phyloP scores from a whole-genome alignment of 1,140 invertebrate genomes.

The Rhagoletis pomonella region DNA sequence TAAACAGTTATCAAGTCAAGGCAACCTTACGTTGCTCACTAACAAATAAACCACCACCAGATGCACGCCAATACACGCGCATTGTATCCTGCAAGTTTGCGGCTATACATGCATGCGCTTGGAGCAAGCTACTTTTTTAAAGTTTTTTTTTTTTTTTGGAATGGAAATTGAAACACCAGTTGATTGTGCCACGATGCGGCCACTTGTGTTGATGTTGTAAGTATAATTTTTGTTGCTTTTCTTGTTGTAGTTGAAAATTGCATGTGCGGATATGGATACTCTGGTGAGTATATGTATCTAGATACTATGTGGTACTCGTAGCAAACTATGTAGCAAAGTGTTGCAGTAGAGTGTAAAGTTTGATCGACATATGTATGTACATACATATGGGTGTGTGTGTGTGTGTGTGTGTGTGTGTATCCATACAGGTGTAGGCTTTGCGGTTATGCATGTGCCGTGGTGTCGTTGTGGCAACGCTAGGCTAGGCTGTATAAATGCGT shows the following conservation, averaged over 20 bases:
- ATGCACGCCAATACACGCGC: neutral
- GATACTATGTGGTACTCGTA: neutral
- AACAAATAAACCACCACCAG: neutral
- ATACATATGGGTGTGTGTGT: neutral
- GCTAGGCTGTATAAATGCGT: constrained; percentile 15
- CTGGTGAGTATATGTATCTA: neutral
- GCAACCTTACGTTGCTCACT: neutral
- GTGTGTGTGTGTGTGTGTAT: neutral
- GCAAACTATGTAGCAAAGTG: neutral
- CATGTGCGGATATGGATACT: constrained; percentile 36
- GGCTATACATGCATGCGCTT: neutral
- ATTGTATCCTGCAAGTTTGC: too few relatives aligned
- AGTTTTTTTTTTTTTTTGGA: constrained; percentile 57
- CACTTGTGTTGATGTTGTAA: constrained; percentile 3
- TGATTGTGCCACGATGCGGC: constrained; percentile 61
- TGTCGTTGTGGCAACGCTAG: neutral
- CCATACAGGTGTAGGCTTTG: too few relatives aligned
- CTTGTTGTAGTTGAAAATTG: neutral
- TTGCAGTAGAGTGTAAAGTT: constrained; percentile 5
- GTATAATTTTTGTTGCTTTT: neutral
- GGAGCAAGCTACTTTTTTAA: neutral
- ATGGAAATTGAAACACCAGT: constrained; percentile 72
- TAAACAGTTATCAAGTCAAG: constrained; percentile 49
- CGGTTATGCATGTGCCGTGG: neutral
- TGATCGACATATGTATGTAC: neutral